Base-by-base conservation (phyloP, 2,113 vertebrate genomes). In the Tautogolabrus adspersus region DNA sequence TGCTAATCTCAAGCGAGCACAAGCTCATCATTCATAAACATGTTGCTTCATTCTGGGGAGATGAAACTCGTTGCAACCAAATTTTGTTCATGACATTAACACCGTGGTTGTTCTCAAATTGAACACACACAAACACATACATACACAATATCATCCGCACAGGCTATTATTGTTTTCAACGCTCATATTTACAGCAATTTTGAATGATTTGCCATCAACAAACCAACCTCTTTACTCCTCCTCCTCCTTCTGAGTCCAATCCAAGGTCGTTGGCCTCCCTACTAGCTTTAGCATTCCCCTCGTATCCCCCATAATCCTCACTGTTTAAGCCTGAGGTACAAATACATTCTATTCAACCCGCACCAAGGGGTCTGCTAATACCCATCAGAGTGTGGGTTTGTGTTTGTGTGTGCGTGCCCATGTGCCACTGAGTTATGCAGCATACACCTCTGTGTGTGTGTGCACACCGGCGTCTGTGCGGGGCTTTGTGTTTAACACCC, bases 241-340 rank as follows among this genome's bases (percentile, higher is more conserved):
- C 64, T 66, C 67, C 64, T 66, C 30, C 42, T 16, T 49, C 18
- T 49, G 47, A 49, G 47, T 84, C 81, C 63, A 55, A 66, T 55
- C 83, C 94, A 94, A 94, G 92, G 93, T 94, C 87, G 77, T 75
- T n/a, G 84, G 75, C 86, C 86, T 91, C 89, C 72, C 82, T 90
- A 59, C 82, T 75, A 72, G 72, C 79, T 85, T 93, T 89, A 86
- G 69, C 91, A 94, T 94, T 93, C 94, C 81, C 85, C 90, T 92
- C 90, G 59, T 89, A 86, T 92, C 87, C 83, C 73, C 83, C 75
- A 72, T 94, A 93, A 94, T 94, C 91, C 91, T 87, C 71, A 13
- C 81, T 88, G 84, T 93, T 93, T 89, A 90, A 92, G 89, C 87
- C 89, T 69, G 82, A 84, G 92, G 91, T 89, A 88, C 91, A 92